Percentiles rank a stretch among this genome's conserved stretches.
phyloP scores from a whole-genome alignment of 2,113 vertebrate species.

The Pseudorasbora parva region DNA sequence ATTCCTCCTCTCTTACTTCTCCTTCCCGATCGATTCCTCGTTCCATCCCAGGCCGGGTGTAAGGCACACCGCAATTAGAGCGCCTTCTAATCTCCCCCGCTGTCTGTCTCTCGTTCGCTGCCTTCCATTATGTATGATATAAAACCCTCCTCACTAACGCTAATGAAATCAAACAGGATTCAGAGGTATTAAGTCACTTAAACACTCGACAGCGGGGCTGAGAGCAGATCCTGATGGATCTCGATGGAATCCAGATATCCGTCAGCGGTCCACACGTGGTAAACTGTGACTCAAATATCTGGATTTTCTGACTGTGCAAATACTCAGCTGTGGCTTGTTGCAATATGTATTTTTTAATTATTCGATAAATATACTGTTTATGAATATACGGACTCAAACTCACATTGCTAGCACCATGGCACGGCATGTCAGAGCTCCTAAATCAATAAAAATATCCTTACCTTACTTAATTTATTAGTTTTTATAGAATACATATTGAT shows the following conservation, averaged over 20 bases:
- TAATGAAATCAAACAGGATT: conserved; percentile 53
- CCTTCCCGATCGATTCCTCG: conserved; percentile 67
- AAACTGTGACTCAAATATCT: conserved; percentile 8
- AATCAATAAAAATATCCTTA: background rate
- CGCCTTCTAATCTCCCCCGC: conserved; percentile 72
- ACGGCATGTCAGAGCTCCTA: background rate
- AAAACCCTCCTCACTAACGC: conserved; percentile 50
- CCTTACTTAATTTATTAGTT: background rate
- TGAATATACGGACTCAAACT: background rate
- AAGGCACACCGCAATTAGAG: conserved; percentile 88
- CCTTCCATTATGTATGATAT: conserved; percentile 62
- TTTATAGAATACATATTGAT: background rate
- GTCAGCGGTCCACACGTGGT: background rate
- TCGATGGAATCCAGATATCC: conserved; percentile 33
- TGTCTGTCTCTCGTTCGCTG: conserved; percentile 57
- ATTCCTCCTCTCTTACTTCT: conserved; percentile 68
- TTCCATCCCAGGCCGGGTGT: conserved; percentile 73
- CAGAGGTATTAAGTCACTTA: conserved; percentile 37
- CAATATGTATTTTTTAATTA: background rate
- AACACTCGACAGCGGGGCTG: conserved; percentile 31
- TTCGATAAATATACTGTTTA: background rate
- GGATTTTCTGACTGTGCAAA: background rate
- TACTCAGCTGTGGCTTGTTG: background rate
- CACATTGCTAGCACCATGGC: background rate
- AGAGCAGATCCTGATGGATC: conserved; percentile 30